Percentiles rank a stretch among this genome's conserved stretches.
Evolutionary conservation across 2,797 vertebrate species (phyloP).

Genomic region (Ctenosaura bakeri): DNA sequence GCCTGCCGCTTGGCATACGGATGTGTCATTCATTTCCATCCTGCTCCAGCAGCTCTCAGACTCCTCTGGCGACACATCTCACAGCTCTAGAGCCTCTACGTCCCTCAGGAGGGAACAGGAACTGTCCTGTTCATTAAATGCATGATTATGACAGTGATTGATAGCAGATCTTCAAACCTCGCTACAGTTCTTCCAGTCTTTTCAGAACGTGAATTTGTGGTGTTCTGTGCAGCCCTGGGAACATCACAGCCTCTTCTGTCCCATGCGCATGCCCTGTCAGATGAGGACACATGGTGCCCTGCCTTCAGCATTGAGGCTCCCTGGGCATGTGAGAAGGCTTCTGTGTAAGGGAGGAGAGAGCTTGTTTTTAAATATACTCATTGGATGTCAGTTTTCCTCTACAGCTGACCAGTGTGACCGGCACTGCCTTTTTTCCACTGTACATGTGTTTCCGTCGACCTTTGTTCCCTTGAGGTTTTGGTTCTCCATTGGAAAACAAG

Average conservation of each 20-base stretch:
- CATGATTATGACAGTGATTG: constrained; percentile 77
- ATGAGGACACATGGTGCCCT: rapidly evolving
- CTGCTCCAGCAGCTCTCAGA: constrained; percentile 32
- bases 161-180: constrained; percentile 51
- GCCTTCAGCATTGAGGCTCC: neutral
- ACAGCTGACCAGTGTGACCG: neutral
- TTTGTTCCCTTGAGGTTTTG: neutral
- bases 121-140: constrained; percentile 77
- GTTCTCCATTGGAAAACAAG: neutral
- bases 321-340: neutral
- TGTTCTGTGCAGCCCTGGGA: neutral
- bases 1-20: neutral
- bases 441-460: neutral
- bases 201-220: constrained; percentile 32
- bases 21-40: constrained; percentile 56
- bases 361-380: neutral
- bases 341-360: too few relatives aligned
- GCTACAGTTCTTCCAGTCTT: constrained; percentile 34
- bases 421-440: neutral
- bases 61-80: constrained; percentile 48
- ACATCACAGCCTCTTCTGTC: neutral
- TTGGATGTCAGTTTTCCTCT: neutral
- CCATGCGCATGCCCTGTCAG: neutral
- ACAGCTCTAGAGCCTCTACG: constrained; percentile 43
- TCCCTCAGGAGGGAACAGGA: constrained; percentile 65